phyloP scores from a whole-genome alignment of 2,888 invertebrate genomes.

The Odontomyia ornata region DNA sequence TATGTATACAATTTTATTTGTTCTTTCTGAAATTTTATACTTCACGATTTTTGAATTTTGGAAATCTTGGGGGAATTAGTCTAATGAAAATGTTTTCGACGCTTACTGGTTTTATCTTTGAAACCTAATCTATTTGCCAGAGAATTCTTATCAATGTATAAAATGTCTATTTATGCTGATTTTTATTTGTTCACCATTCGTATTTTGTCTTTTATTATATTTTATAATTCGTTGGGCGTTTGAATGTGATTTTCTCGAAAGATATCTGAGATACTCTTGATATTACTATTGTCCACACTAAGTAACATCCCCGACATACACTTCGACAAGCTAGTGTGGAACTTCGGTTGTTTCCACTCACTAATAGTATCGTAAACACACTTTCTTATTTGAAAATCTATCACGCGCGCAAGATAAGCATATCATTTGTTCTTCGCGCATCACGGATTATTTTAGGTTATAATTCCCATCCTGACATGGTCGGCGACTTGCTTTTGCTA shows the following conservation, averaged over 20 bases:
- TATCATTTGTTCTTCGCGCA: no score
- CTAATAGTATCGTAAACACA: no score
- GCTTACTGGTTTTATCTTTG: background rate
- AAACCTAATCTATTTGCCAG: background rate
- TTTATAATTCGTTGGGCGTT: conserved; percentile 60
- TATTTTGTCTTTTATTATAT: conserved; percentile 63
- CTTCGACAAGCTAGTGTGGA: conserved; percentile 58
- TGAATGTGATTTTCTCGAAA: conserved; percentile 62
- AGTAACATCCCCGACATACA: conserved; percentile 63
- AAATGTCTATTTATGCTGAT: background rate
- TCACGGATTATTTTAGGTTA: no score
- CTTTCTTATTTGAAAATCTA: no score
- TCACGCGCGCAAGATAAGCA: no score
- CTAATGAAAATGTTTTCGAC: conserved; percentile 16
- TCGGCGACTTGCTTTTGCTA: no score
- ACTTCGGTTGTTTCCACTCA: conserved; percentile 60
- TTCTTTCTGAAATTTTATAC: no score
- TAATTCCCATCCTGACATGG: no score
- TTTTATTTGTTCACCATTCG: conserved; percentile 61
- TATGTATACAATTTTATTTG: background rate
- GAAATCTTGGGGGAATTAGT: background rate
- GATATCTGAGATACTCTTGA: conserved; percentile 59
- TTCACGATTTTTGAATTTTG: background rate
- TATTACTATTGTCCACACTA: conserved; percentile 60
- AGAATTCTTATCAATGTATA: background rate